Evolutionary conservation across 2,113 vertebrate species (phyloP), one percentile per base, ranked within the genome.

Genomic region (Taxidea taxus): DNA sequence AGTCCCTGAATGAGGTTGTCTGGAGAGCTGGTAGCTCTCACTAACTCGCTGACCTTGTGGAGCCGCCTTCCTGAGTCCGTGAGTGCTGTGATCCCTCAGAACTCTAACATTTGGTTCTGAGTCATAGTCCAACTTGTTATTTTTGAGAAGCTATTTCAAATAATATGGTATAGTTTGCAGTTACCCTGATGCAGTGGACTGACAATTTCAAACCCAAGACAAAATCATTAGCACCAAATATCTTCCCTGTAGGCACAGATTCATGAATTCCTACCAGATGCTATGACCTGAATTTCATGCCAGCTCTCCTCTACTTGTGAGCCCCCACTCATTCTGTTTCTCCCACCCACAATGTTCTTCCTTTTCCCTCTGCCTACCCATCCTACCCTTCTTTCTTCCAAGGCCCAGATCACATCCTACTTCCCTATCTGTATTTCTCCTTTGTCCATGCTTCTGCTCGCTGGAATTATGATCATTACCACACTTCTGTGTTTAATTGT

Each of bases 251-350:
- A 84, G 54, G 80, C n/a, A 83, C 39, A 94, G 88, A 90, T 23
- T 86, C 93, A 42, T 83, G 78, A 94, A 91, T 89, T 83, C 86
- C 68, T 64, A 93, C 86, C 83, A 94, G 93, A 95, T 91, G 91
- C 82, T 75, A 1, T 93, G 91, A 97, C 93, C 82, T 98, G 95
- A 34, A 7, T 70, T 88, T 97, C 87, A 42, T 91, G 95, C 93
- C 96, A 93, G 68, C 84, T 91, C 66, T 87, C 86, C 89, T 90
- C 90, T 83, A 56, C 66, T 54, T 82, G 78, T 80, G 86, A 94
- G 72, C 93, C 91, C 47, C 72, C 82, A 78, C 66, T 80, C 82
- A 37, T 91, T 92, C 95, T 98, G 82, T 97, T 93, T 68, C 54
- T 90, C 64, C 91, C 83, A 66, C 89, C 56, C 66, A 95, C 95